Conservation (phyloP, 2,888 invertebrate species). For the Didymodactylos carnosus region DNA sequence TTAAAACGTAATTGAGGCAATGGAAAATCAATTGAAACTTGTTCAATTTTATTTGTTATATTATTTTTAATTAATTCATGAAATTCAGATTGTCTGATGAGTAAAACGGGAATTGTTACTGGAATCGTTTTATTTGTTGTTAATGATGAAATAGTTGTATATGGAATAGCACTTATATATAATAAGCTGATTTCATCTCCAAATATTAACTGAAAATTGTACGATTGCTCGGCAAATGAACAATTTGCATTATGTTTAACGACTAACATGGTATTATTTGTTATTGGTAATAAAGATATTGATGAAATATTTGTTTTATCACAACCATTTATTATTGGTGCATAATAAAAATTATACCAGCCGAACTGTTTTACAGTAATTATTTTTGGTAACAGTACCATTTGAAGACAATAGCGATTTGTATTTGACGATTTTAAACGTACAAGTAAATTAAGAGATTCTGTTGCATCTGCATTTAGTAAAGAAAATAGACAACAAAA, state of each 20-base stretch:
- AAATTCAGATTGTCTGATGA: neutral
- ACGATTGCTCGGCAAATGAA: neutral
- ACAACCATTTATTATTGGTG: neutral
- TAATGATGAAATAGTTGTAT: neutral
- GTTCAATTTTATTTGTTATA: neutral
- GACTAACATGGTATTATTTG: neutral
- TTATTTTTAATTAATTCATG: neutral
- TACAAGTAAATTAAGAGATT: neutral
- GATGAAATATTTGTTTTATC: neutral
- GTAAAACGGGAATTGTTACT: neutral
- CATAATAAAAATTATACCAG: neutral
- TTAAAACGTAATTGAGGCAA: neutral
- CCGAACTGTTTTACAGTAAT: neutral
- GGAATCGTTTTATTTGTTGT: neutral
- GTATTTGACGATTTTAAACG: neutral
- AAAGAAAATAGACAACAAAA: no score
- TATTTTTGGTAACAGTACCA: neutral
- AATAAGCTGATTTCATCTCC: neutral
- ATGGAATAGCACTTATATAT: neutral
- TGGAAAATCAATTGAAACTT: neutral
- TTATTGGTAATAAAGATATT: neutral
- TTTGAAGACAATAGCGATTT: neutral
- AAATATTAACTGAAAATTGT: neutral
- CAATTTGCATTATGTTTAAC: neutral
- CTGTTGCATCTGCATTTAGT: no score